A percentile compares a stretch with the other conserved stretches of the same genome.
phyloP scores from a whole-genome alignment of 2,797 vertebrate genomes.

The Centroberyx gerrardi region DNA sequence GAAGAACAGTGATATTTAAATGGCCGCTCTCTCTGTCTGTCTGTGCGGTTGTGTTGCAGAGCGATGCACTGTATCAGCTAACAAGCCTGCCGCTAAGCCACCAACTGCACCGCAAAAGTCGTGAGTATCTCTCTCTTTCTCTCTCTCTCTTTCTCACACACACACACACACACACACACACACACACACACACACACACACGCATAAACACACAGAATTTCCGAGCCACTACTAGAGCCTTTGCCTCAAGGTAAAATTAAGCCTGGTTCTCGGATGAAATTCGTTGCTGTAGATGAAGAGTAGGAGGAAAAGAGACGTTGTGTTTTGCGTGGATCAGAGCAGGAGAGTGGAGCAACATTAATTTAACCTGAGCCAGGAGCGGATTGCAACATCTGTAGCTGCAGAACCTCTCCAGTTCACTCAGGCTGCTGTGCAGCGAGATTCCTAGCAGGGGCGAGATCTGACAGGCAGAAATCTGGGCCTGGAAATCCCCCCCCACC shows the following conservation, averaged over 20 bases:
- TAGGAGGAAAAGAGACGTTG: constrained; percentile 60
- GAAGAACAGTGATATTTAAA: constrained; percentile 76
- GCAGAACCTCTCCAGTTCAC: constrained; percentile 58
- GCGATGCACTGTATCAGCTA: constrained; percentile 91
- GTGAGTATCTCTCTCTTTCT: constrained; percentile 86
- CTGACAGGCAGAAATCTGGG: constrained; percentile 42
- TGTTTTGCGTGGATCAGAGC: constrained; percentile 65
- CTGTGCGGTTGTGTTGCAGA: constrained; percentile 86
- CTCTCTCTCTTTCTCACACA: not conserved
- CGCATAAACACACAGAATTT: constrained; percentile 45
- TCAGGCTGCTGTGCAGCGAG: constrained; percentile 51
- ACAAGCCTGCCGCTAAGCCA: constrained; percentile 92
- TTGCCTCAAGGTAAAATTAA: constrained; percentile 76
- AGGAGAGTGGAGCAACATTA: constrained; percentile 74
- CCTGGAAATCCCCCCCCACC: constrained; percentile 19
- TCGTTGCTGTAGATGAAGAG: constrained; percentile 47
- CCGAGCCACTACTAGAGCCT: constrained; percentile 59
- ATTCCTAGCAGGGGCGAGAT: constrained; percentile 43
- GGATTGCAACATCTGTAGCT: constrained; percentile 70
- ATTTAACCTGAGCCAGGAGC: constrained; percentile 76
- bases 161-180: constrained; percentile 9
- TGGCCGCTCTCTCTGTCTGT: constrained; percentile 71
- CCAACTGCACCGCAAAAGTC: constrained; percentile 91
- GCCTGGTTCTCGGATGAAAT: constrained; percentile 74
- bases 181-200: constrained; percentile 28